Evolutionary conservation across 2,888 invertebrate genomes (phyloP).

Genomic region (Mechanitis messenoides): DNA sequence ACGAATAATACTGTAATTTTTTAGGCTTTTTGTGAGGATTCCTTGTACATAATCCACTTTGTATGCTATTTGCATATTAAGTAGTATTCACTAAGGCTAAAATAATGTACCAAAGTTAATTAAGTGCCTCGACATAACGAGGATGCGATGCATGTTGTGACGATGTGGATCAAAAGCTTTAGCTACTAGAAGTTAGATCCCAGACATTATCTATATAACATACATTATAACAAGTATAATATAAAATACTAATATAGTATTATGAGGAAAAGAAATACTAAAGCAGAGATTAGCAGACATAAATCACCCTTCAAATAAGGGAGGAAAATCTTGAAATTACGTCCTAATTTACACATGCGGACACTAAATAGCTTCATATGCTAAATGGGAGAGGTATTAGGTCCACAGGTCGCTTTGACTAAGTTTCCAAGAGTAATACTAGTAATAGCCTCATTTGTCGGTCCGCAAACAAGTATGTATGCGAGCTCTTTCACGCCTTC

Average conservation of each 20-base stretch:
- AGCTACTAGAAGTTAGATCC: conserved; percentile 9
- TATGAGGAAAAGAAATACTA: neutral
- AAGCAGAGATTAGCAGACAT: neutral
- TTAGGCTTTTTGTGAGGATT: neutral
- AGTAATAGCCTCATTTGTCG: conserved; percentile 39
- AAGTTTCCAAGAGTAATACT: conserved; percentile 36
- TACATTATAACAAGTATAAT: neutral
- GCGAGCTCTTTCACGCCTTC: conserved; percentile 39
- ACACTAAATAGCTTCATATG: conserved; percentile 16
- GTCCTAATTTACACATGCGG: conserved; percentile 7
- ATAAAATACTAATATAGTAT: too few species aligned
- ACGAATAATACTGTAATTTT: conserved; percentile 7
- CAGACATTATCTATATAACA: conserved; percentile 19
- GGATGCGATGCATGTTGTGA: conserved; percentile 24
- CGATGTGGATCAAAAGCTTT: conserved; percentile 27
- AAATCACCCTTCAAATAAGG: neutral
- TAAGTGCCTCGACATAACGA: conserved; percentile 25
- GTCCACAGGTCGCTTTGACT: conserved; percentile 29
- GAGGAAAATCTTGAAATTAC: conserved; percentile 1
- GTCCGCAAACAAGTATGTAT: conserved; percentile 36
- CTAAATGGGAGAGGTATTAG: conserved; percentile 16
- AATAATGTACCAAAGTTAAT: conserved; percentile 25
- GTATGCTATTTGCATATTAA: conserved; percentile 25
- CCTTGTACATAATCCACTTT: conserved; percentile 1
- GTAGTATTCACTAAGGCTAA: conserved; percentile 20